Percentiles rank a stretch among this genome's conserved stretches.
phyloP scores from a whole-genome alignment of 2,888 invertebrate species.

The Cephonodes hylas region DNA sequence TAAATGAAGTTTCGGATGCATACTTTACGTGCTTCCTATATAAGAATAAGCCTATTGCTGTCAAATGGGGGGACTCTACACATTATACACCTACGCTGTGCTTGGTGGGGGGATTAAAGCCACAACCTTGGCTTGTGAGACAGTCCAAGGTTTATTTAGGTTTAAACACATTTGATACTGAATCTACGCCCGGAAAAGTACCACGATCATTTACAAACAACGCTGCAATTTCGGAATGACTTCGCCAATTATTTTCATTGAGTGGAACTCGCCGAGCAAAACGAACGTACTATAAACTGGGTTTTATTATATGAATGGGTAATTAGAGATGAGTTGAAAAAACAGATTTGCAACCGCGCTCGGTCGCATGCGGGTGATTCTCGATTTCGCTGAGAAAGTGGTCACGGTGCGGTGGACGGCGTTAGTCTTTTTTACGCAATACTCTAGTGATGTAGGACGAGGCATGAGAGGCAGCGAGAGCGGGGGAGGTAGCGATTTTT shows the following conservation, averaged over 20 bases:
- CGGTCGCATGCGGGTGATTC: slow-evolving; percentile 11
- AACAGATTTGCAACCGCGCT: slow-evolving; percentile 7
- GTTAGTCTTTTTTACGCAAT: slow-evolving; percentile 7
- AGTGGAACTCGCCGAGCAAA: background rate
- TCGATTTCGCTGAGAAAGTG: slow-evolving; percentile 50
- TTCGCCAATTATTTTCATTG: background rate
- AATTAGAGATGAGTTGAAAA: slow-evolving; percentile 2
- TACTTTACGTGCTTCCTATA: too few species aligned
- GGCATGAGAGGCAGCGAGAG: background rate
- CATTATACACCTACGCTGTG: too few species aligned
- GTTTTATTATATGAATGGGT: slow-evolving; percentile 7
- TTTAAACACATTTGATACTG: too few species aligned
- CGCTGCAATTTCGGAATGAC: background rate
- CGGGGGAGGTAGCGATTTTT: background rate
- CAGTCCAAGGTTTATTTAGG: too few species aligned
- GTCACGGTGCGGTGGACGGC: slow-evolving; percentile 38
- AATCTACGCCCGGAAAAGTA: too few species aligned
- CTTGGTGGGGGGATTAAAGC: too few species aligned
- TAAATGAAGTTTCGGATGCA: too few species aligned
- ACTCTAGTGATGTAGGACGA: background rate
- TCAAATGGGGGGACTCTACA: too few species aligned
- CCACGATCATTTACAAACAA: too few species aligned
- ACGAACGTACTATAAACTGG: background rate
- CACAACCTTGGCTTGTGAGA: too few species aligned
- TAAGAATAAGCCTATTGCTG: too few species aligned